Percentiles rank a stretch among this genome's conserved stretches.
phyloP scores from a whole-genome alignment of 2,113 vertebrate genomes.

The Uria aalge region DNA sequence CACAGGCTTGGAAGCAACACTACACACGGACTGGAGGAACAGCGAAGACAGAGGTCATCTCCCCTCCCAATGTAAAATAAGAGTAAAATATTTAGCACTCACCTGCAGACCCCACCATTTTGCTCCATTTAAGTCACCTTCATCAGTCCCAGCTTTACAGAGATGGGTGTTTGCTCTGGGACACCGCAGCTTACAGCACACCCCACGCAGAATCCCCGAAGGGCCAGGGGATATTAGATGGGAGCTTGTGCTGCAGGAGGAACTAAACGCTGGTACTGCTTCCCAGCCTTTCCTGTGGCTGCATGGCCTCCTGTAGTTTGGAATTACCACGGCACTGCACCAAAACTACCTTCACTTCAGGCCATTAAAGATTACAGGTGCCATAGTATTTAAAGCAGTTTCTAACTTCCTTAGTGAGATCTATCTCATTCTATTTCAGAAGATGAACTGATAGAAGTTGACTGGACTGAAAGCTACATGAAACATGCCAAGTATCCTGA shows the following conservation, averaged over 20 bases:
- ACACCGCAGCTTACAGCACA: neutral
- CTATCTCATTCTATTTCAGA: neutral
- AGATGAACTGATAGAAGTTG: neutral
- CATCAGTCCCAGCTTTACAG: neutral
- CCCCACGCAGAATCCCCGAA: rapidly evolving
- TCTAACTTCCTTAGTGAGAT: neutral
- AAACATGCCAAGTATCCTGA: neutral
- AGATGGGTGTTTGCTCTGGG: neutral
- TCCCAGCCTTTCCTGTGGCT: neutral
- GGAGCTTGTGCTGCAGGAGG: neutral
- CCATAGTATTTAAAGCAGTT: neutral
- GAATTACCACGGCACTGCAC: rapidly evolving
- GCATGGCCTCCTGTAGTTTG: rapidly evolving
- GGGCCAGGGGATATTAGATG: rapidly evolving
- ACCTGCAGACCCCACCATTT: neutral
- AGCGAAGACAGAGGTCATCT: rapidly evolving
- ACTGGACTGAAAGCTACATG: neutral
- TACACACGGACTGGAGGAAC: rapidly evolving
- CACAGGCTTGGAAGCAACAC: neutral
- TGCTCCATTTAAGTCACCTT: neutral
- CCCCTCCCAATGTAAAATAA: neutral
- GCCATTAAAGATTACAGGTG: neutral
- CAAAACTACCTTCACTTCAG: neutral
- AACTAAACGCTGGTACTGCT: neutral
- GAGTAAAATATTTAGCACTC: neutral